These are phyloP conservation scores for Papilio aristodemus DNA, from an alignment of 1,140 invertebrate species.

Conservation along the genomic window DNA sequence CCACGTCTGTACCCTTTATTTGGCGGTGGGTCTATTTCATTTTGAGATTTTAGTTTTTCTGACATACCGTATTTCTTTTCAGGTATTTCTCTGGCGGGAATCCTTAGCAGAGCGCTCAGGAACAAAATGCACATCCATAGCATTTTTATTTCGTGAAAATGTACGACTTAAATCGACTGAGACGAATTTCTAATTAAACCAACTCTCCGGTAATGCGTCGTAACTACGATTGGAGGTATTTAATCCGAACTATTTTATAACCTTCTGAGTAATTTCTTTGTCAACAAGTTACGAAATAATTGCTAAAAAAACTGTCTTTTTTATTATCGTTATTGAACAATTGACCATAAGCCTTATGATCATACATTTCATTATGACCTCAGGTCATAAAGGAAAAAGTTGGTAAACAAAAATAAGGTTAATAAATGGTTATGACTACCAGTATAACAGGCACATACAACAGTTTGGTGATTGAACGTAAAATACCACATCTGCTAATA, in stretches of 20 bases:
- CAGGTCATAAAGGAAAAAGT: no score
- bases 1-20: neutral
- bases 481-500: no score
- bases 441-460: no score
- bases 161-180: constrained; percentile 6
- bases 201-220: neutral
- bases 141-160: constrained; percentile 27
- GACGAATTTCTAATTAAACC: constrained; percentile 28
- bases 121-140: constrained; percentile 7
- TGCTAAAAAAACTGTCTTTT: neutral
- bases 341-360: no score
- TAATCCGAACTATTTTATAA: neutral
- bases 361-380: no score
- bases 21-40: constrained; percentile 9
- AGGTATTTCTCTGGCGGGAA: constrained; percentile 1
- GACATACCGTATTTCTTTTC: constrained; percentile 24
- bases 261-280: constrained; percentile 14
- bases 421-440: no score
- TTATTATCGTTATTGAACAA: no score
- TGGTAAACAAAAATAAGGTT: no score
- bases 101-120: neutral
- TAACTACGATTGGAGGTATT: constrained; percentile 15
- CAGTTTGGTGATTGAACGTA: no score
- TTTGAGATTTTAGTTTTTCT: constrained; percentile 20
- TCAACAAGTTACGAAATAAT: neutral